Evolutionary conservation across 2,888 invertebrate genomes (phyloP).

Genomic region (Spodoptera picta): DNA sequence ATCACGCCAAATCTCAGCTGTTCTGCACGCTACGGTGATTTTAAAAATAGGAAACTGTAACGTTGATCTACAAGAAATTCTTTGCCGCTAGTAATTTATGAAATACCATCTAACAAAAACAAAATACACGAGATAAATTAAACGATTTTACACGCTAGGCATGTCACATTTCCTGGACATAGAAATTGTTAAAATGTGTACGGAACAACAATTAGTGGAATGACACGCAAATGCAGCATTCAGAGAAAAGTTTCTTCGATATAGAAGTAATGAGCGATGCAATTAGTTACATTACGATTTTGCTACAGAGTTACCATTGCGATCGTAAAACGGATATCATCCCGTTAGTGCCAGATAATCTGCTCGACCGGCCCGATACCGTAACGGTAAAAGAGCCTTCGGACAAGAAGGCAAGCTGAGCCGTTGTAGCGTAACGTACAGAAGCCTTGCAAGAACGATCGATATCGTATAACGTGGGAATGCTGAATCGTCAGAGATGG

Average conservation of each 20-base stretch:
- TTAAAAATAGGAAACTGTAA: conserved; percentile 58
- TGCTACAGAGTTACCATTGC: conserved; percentile 53
- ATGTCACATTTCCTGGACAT: conserved; percentile 49
- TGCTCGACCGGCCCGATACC: conserved; percentile 65
- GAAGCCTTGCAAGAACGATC: conserved; percentile 83
- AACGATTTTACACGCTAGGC: conserved; percentile 30
- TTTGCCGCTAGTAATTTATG: conserved; percentile 48
- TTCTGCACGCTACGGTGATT: conserved; percentile 60
- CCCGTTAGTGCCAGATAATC: conserved; percentile 82
- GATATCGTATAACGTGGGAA: conserved; percentile 80
- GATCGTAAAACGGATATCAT: conserved; percentile 69
- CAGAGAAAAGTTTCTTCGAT: conserved; percentile 28
- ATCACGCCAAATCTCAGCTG: conserved; percentile 62
- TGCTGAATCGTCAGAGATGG: conserved; percentile 52
- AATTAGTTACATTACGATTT: conserved; percentile 58
- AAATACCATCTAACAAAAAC: conserved; percentile 48
- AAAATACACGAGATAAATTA: conserved; percentile 41
- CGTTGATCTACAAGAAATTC: conserved; percentile 50
- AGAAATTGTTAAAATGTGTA: conserved; percentile 28
- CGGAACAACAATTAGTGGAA: conserved; percentile 18
- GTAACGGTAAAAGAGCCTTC: conserved; percentile 75
- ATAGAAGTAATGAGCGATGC: conserved; percentile 39
- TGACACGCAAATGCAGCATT: conserved; percentile 28
- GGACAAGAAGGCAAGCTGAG: conserved; percentile 65
- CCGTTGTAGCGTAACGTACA: conserved; percentile 72